Percentiles rank a stretch among this genome's conserved stretches.
Conservation (phyloP, 23 tunicate species). For the Trididemnum clinides region DNA sequence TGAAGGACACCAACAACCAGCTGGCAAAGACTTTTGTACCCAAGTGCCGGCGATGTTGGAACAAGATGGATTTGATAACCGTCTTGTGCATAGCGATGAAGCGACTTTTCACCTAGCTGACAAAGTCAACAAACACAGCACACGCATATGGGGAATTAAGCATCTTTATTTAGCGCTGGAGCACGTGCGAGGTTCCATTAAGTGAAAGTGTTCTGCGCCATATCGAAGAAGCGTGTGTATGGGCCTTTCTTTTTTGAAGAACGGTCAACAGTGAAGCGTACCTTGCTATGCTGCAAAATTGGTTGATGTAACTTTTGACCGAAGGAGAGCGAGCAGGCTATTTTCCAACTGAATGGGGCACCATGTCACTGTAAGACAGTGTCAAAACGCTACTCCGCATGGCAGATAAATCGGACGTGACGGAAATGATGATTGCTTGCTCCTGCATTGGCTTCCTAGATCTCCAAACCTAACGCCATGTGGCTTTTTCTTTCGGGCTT, state of each 20-base stretch:
- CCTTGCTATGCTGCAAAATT: constrained; percentile 12
- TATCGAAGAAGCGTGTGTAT: constrained; percentile 27
- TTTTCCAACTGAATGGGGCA: constrained; percentile 19
- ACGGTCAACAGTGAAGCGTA: background rate
- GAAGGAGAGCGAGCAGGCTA: constrained; percentile 7
- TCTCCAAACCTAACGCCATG: constrained; percentile 25
- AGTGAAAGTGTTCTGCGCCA: constrained; percentile 40
- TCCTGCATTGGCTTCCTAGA: constrained; percentile 7
- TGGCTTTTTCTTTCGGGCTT: constrained; percentile 26
- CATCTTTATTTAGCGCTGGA: constrained; percentile 3
- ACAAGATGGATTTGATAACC: constrained; percentile 17
- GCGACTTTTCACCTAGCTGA: constrained; percentile 26
- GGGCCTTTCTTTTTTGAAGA: constrained; percentile 16
- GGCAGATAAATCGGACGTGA: constrained; percentile 27
- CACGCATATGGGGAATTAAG: constrained; percentile 8
- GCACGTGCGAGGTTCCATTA: constrained; percentile 4
- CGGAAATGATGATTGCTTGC: constrained; percentile 5
- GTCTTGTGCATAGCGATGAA: constrained; percentile 16
- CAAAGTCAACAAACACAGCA: constrained; percentile 19
- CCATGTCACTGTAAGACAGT: constrained; percentile 35
- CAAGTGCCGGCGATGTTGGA: constrained; percentile 4
- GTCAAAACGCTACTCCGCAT: background rate
- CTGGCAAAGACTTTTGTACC: background rate
- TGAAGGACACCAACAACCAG: background rate
- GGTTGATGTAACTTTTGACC: background rate